Evolutionary conservation across 1,140 invertebrate genomes (phyloP), one percentile per base, ranked within the genome.

Genomic region (Drosophila ficusphila): DNA sequence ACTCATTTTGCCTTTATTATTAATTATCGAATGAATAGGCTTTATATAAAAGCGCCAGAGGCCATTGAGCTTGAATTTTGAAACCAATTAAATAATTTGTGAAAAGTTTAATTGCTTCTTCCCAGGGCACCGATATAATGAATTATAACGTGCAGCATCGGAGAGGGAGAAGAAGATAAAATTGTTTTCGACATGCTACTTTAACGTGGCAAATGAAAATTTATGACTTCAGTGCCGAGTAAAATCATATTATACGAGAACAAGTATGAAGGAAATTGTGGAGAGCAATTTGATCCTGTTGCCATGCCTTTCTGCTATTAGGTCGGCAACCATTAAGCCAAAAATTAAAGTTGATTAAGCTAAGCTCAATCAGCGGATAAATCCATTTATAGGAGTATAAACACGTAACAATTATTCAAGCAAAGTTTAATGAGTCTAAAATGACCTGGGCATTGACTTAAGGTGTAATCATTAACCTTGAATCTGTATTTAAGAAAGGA

Each of bases 191-290:
- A 46, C 56, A 56, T 51, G 44, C 52, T 56, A 56, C 27, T 56
- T 51, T 47, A 56, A 21, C 65, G 47, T 53, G 38, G 42, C 16
- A 73, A 79, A 79, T 69, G 57, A 75, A 75, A 79, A 79, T 79
- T 79, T 79, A 79, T 79, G 65, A 42, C 76, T 79, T 68, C 19
- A 62, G 29, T 49, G 69, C 31, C 39, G n/a, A 18, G 3, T 11
- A 0, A 34, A 25, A 21, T 19, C 12, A 2, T 25, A 27, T 29
- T 49, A 49, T 49, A 14, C 14, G 9, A 9, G 8, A 7, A 46
- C 8, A 21, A 49, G 23, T 9, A 9, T 9, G 5, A 14, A 29
- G 52, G 14, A n/a, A 18, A 33, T 5, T 7, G 7, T 18, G 18
- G 12, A 29, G 3, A 19, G 14, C 21, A 33, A 25, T 65, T 65